Base-by-base conservation (phyloP, 2,113 vertebrate genomes). In the Melanocharis versteri region DNA sequence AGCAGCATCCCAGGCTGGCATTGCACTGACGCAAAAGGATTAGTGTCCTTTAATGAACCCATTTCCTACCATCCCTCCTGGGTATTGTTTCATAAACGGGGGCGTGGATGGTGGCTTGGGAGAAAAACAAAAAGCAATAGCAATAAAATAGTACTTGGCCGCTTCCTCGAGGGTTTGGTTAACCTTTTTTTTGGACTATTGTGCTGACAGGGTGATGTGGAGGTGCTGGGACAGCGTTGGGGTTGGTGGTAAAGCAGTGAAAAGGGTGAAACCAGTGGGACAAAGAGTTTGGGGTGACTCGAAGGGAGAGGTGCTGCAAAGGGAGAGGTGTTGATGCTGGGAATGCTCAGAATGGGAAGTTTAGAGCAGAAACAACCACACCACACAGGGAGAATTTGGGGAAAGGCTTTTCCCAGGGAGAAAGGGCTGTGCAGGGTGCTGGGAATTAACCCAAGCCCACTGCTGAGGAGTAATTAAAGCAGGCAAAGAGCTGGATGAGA, bases 1-100 rank as follows among this genome's bases (percentile, higher is more conserved):
- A 68, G 35, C 93, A 93, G 58, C 68, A 77, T 70, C 73, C 56
- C 13, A 3, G 27, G 44, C 77, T 90, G 85, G 84, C 57, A 2
- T 4, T n/a, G 56, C n/a, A 20, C 27, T 93, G 92, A 94, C 28
- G 51, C 92, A 94, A 44, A 77, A 82, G 90, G 82, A 88, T 93
- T 56, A 56, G 75, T n/a, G 85, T 45, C 82, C 58, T 87, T 31
- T 68, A 71, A 91, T 92, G 87, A 93, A 83, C 58, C 1, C 72
- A 40, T 93, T 96, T 93, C 96, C 90, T 88, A 40, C 58, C 0
- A 0, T 39, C n/a, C 62, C 82, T 80, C 51, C 88, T 77, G 90
- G 87, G 71, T 20, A 58, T 62, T 44, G 45, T 94, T 96, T 70
- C 70, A 88, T 53, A 76, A 91, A 80, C 0, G 0, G n/a, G 48